These are phyloP conservation scores for Falco punctatus DNA, from an alignment of 2,113 vertebrate genomes.

Conservation along the genomic window DNA sequence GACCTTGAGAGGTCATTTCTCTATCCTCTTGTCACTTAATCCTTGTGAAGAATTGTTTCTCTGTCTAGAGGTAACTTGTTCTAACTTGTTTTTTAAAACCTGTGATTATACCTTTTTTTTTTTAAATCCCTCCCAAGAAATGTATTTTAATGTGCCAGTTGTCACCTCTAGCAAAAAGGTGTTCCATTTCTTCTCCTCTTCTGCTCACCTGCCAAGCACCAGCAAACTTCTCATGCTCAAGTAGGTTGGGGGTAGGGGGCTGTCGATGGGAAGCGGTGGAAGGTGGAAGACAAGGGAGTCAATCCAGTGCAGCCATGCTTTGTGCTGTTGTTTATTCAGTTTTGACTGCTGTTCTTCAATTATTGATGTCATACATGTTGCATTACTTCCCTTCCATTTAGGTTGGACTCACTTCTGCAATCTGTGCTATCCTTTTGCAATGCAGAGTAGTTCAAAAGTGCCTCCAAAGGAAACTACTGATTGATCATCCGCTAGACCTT, in stretches of 20 bases:
- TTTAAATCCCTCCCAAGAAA: neutral
- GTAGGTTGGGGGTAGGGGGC: neutral
- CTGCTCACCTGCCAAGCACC: neutral
- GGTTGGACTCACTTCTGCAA: neutral
- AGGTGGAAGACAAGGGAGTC: neutral
- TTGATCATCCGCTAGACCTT: neutral
- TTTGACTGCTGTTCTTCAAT: neutral
- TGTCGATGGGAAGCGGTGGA: neutral
- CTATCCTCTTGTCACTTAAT: neutral
- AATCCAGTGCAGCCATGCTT: neutral
- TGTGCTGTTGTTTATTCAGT: neutral
- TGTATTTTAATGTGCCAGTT: neutral
- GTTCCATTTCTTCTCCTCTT: neutral
- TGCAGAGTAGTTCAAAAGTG: neutral
- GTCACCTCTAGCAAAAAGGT: neutral
- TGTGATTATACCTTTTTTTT: neutral
- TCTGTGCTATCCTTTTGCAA: neutral
- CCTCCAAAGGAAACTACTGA: neutral
- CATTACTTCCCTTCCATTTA: neutral
- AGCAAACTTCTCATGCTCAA: neutral
- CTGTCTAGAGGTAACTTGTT: neutral
- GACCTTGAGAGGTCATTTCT: neutral
- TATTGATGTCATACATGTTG: neutral
- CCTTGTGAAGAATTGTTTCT: neutral
- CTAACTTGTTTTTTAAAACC: constrained; percentile 2